Evolutionary conservation across 2,113 vertebrate genomes (phyloP).

Genomic region (Dascyllus trimaculatus): DNA sequence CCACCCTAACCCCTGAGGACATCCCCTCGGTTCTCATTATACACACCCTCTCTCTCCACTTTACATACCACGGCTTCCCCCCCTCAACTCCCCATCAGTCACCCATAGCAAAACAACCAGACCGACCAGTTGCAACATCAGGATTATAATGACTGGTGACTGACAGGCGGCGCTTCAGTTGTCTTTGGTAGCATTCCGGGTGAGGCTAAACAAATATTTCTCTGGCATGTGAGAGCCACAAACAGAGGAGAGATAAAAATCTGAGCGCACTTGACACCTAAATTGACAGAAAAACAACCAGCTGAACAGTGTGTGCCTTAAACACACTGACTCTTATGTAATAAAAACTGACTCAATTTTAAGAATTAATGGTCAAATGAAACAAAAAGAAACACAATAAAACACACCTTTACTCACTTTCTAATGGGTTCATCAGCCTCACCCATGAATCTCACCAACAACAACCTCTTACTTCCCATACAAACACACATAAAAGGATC

Average conservation of each 20-base stretch:
- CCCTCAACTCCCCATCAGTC: conserved; percentile 26
- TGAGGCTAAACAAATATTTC: conserved; percentile 63
- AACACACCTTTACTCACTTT: conserved; percentile 50
- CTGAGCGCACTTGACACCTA: neutral
- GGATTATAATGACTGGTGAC: conserved; percentile 42
- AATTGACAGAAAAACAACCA: conserved; percentile 1
- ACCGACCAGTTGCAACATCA: conserved; percentile 58
- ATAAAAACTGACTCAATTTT: neutral
- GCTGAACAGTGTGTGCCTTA: neutral
- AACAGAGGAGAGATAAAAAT: neutral
- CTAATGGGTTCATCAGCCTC: conserved; percentile 24
- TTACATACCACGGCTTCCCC: conserved; percentile 58
- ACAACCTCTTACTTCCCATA: conserved; percentile 20
- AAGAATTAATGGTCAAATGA: neutral
- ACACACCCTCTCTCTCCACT: conserved; percentile 45
- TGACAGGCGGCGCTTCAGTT: conserved; percentile 49
- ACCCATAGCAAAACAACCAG: conserved; percentile 65
- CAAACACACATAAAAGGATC: conserved; percentile 18
- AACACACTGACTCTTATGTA: neutral
- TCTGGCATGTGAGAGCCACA: conserved; percentile 20
- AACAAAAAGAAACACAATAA: neutral
- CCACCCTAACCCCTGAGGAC: conserved; percentile 76
- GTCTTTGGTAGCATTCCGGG: conserved; percentile 61
- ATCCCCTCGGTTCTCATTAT: conserved; percentile 53
- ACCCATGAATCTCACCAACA: conserved; percentile 18